Conservation (phyloP, 2,113 vertebrate species). For the Zapornia atra region DNA sequence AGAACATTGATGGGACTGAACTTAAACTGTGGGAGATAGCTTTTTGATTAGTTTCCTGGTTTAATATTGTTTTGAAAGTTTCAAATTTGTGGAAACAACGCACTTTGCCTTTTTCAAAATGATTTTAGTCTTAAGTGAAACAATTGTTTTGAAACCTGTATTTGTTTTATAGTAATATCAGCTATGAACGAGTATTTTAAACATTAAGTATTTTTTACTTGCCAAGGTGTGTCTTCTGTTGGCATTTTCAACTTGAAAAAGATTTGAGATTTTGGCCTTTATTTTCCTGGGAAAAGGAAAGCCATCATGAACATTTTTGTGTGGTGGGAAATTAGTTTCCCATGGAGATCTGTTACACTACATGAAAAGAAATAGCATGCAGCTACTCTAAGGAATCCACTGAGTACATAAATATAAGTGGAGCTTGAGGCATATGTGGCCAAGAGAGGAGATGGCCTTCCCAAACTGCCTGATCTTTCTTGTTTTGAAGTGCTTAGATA, state of each 20-base stretch:
- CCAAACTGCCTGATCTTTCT: background rate
- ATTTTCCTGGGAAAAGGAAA: background rate
- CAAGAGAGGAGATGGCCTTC: background rate
- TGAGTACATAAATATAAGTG: background rate
- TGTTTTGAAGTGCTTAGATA: background rate
- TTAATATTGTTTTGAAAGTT: background rate
- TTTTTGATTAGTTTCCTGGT: background rate
- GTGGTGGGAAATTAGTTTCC: background rate
- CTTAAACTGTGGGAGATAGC: background rate
- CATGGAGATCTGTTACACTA: background rate
- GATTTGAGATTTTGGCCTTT: background rate
- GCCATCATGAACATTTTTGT: background rate
- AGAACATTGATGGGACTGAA: background rate
- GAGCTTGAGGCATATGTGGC: background rate
- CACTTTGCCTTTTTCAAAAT: background rate
- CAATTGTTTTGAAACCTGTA: background rate
- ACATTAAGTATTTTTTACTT: background rate
- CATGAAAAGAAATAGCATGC: background rate
- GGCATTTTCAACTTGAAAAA: background rate
- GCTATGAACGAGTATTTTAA: background rate
- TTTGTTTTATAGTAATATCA: background rate
- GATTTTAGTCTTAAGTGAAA: background rate
- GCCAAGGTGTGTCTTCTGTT: background rate
- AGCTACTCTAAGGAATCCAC: background rate
- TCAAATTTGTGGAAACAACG: background rate